Percentiles rank a stretch among this genome's conserved stretches.
phyloP scores from a whole-genome alignment of 2,113 vertebrate species.

The Chroicocephalus ridibundus region DNA sequence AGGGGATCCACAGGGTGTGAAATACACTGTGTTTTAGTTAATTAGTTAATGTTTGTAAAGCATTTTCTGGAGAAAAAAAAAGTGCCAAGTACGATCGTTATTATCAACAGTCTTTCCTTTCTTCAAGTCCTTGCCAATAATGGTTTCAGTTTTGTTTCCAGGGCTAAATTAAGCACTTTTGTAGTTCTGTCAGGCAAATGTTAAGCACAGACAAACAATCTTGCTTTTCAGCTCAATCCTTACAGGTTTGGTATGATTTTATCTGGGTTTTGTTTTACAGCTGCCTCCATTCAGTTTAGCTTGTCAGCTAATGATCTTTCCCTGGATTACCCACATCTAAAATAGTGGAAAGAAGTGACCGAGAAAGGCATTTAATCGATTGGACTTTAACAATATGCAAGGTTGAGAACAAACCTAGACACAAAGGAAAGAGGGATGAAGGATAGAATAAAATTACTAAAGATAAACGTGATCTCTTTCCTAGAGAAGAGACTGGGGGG shows the following conservation, averaged over 20 bases:
- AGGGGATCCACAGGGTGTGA: neutral
- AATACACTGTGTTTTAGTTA: neutral
- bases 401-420: neutral
- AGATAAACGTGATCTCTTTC: neutral
- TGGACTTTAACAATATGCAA: neutral
- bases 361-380: neutral
- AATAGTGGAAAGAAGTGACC: neutral
- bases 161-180: neutral
- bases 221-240: neutral
- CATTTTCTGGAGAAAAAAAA: neutral
- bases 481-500: neutral
- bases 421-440: neutral
- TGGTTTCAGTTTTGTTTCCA: neutral
- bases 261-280: neutral
- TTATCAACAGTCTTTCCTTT: neutral
- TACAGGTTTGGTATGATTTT: neutral
- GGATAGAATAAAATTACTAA: neutral
- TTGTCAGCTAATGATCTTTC: neutral
- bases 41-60: neutral
- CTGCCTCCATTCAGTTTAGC: neutral
- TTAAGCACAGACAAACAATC: neutral
- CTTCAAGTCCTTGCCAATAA: neutral
- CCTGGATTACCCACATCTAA: neutral
- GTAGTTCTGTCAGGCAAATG: neutral
- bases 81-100: neutral